Percentiles rank a stretch among this genome's conserved stretches.
phyloP scores from a whole-genome alignment of 2,113 vertebrate species.

The Candoia aspera region DNA sequence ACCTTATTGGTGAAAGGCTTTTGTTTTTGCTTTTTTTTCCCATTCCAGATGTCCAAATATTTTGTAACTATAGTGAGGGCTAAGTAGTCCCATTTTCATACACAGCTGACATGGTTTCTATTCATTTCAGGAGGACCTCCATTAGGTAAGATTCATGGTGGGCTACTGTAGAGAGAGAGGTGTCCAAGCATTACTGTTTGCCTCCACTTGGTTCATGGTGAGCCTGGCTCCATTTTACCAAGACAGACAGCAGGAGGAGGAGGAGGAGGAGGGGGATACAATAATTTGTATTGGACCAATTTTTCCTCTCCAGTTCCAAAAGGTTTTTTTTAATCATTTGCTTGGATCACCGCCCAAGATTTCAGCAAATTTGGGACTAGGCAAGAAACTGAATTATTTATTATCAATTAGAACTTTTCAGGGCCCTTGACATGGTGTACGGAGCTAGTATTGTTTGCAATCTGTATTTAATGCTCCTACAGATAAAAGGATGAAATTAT shows the following conservation, averaged over 20 bases:
- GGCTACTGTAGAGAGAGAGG: background rate
- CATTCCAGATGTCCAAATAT: background rate
- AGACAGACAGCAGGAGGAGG: background rate
- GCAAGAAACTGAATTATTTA: slow-evolving; percentile 73
- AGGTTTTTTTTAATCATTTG: slow-evolving; percentile 54
- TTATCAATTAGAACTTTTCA: slow-evolving; percentile 73
- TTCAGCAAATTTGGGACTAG: slow-evolving; percentile 64
- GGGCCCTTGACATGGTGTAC: slow-evolving; percentile 67
- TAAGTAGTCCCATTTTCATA: background rate
- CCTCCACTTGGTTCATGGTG: background rate
- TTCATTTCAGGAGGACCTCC: background rate
- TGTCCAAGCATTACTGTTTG: background rate
- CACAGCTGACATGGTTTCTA: background rate
- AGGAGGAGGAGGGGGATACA: background rate
- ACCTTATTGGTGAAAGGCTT: background rate
- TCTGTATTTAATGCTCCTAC: slow-evolving; percentile 69
- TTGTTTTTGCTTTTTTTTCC: background rate
- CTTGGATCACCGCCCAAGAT: slow-evolving; percentile 67
- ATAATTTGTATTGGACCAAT: slow-evolving; percentile 66
- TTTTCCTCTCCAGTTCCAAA: slow-evolving; percentile 37
- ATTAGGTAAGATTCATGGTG: background rate
- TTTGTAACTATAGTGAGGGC: background rate
- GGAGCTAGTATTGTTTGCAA: slow-evolving; percentile 67
- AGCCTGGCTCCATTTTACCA: background rate
- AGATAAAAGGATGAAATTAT: slow-evolving; percentile 73